Base-by-base conservation (phyloP, 2,797 vertebrate species). In the Macropus fuliginosus region DNA sequence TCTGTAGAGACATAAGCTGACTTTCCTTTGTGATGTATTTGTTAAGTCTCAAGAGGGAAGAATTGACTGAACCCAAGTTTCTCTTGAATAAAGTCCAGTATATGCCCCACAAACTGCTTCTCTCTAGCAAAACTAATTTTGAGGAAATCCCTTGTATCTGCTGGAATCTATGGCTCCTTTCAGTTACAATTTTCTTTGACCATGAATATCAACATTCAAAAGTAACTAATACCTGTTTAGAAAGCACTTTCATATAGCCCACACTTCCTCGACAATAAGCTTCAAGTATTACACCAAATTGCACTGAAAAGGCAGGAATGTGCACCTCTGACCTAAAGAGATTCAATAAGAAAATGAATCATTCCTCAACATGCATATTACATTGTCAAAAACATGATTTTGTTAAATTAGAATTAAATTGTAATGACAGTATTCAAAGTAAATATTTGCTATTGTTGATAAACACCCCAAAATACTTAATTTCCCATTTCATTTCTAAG, bases 181-280 rank as follows among this genome's bases (percentile, higher is more conserved):
- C n/a, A 87, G 9, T 87, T 87, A 46, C 8, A 4, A 87, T 87
- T 87, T 87, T 87, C 40, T 87, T 87, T 87, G 9, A 87, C 18
- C 21, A 27, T 56, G 29, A 96, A 94, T 34, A 34, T 21, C 93
- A 95, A 91, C 11, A 94, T 91, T 89, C 92, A 56, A 94, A 87
- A 95, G 34, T 92, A 95, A 62, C 0, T 24, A 59, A 21, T 98
- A 99, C 99, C 99, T 99, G 99, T 98, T 99, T 99, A 97, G 99
- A 99, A 95, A 99, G 99, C 97, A 99, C 99, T 97, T 99, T 99
- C 99, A 99, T 99, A 97, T 99, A 99, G 97, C 99, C 99, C 92
- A 99, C 99, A 27, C 99, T 99, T 97, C 99, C 99, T 95, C 99
- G 98, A 97, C 99, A 99, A 96, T 99, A 99, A 0, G 99, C 99